Base-by-base conservation (phyloP, 2,888 invertebrate genomes). In the Margaritifera margaritifera region DNA sequence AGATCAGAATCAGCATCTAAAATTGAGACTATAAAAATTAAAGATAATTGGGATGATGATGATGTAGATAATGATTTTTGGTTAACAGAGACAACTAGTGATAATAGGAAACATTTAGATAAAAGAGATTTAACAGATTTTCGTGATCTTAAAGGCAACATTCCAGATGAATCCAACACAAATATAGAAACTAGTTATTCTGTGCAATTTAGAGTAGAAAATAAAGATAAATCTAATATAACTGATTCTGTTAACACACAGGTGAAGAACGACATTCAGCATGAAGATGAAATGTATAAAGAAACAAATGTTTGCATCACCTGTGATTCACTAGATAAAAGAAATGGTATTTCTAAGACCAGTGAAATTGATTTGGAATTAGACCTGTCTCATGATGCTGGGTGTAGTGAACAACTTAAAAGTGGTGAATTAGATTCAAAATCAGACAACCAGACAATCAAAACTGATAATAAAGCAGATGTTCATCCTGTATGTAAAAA, bases 41-140 rank as follows among this genome's bases (percentile, higher is more conserved):
- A 58, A 53, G 58, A 6, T 22, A 61, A n/a, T n/a, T 50, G 27
- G 42, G 57, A 61, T 42, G 55, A 61, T 54, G 58, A 53, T 25
- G 64, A 59, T 31, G 57, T 63, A 52, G 75, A 66, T 77, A 68
- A 62, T 27, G 71, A 74, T 66, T 69, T 74, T 54, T 79, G 79
- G 79, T 72, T 69, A 15, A 66, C 58, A 8, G 70, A 60, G 60
- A 55, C 1, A 51, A 54, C 64, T 31, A 27, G 42, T n/a, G n/a
- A 24, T 8, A 51, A 25, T 15, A 50, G 22, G n/a, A 42, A 62
- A 57, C 20, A 27, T 31, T n/a, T 50, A 66, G 59, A 52, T 11
- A 27, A 57, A 22, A 24, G 18, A 64, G 22, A 19, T 53, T 27
- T 4, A 31, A 11, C 22, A 25, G 52, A 63, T 53, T 11, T 42